Conservation (phyloP, 2,888 invertebrate species). For the Catocala fraxini region DNA sequence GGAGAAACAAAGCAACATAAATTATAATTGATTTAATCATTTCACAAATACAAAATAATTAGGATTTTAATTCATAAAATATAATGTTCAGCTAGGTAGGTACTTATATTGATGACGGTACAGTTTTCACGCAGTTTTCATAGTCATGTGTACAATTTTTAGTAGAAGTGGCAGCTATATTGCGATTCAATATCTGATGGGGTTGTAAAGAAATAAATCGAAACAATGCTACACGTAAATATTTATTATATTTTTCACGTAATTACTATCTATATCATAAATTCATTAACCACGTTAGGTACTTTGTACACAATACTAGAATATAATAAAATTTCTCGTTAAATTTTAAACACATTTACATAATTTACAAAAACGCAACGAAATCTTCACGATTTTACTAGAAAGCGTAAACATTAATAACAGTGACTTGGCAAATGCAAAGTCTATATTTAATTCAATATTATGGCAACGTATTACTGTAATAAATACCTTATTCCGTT, state of each 20-base stretch:
- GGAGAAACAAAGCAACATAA: no score
- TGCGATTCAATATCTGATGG: not conserved
- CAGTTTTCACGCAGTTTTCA: no score
- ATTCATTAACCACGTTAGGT: conserved; percentile 38
- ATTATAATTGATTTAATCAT: no score
- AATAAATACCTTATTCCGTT: not conserved
- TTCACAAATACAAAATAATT: no score
- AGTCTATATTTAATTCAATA: not conserved
- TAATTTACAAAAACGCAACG: conserved; percentile 33
- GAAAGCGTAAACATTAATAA: conserved; percentile 2
- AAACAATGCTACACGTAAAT: conserved; percentile 15
- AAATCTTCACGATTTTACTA: conserved; percentile 5
- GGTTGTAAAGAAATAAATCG: not conserved
- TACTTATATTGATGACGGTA: no score
- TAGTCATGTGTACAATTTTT: no score
- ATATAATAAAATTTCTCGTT: conserved; percentile 13
- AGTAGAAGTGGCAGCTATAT: no score
- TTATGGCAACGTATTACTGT: not conserved
- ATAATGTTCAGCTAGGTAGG: no score
- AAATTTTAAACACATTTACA: conserved; percentile 19
- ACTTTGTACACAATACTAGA: conserved; percentile 47
- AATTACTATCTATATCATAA: conserved; percentile 26
- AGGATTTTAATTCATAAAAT: no score
- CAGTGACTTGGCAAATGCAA: not conserved
- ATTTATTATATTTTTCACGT: conserved; percentile 39